Percentiles rank a stretch among this genome's conserved stretches.
phyloP scores from a whole-genome alignment of 1,140 invertebrate genomes.

The Zaprionus gabonicus region DNA sequence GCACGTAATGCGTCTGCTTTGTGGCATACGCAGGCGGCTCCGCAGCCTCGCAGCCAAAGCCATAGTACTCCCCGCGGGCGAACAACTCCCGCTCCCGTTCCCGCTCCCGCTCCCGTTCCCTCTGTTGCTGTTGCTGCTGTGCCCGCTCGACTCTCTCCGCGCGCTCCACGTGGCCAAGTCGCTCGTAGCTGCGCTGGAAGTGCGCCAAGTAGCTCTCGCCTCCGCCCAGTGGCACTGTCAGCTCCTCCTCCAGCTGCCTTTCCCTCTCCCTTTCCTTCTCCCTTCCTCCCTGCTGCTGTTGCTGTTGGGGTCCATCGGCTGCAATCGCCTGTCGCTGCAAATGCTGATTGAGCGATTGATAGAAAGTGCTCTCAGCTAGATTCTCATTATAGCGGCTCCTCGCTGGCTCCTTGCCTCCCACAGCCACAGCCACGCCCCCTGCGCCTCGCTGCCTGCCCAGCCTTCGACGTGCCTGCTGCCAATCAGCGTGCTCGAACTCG shows the following conservation, averaged over 20 bases:
- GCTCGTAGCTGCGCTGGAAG: constrained; percentile 61
- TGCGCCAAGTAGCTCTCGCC: constrained; percentile 79
- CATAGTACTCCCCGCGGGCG: constrained; percentile 57
- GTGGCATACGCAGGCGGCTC: constrained; percentile 39
- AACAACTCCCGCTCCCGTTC: constrained; percentile 8
- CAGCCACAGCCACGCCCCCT: not conserved
- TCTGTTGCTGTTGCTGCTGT: constrained; percentile 1
- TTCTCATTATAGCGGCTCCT: constrained; percentile 75
- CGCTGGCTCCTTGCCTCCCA: not conserved
- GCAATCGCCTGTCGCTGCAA: constrained; percentile 70
- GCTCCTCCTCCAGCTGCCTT: constrained; percentile 15
- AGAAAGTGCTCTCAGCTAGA: constrained; percentile 80
- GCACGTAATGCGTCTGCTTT: constrained; percentile 66
- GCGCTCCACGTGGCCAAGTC: constrained; percentile 44
- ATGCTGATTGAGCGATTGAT: constrained; percentile 83
- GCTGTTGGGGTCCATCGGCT: constrained; percentile 31
- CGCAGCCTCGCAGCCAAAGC: constrained; percentile 45
- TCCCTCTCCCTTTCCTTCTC: not conserved
- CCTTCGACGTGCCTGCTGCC: constrained; percentile 48
- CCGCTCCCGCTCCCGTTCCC: not conserved
- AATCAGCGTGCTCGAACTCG: constrained; percentile 68
- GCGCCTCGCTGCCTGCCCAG: not conserved
- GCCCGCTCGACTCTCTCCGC: not conserved
- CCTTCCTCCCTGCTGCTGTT: constrained; percentile 1
- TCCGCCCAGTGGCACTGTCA: constrained; percentile 20